phyloP scores from a whole-genome alignment of 2,113 vertebrate genomes.

The Lampris megalopsis region DNA sequence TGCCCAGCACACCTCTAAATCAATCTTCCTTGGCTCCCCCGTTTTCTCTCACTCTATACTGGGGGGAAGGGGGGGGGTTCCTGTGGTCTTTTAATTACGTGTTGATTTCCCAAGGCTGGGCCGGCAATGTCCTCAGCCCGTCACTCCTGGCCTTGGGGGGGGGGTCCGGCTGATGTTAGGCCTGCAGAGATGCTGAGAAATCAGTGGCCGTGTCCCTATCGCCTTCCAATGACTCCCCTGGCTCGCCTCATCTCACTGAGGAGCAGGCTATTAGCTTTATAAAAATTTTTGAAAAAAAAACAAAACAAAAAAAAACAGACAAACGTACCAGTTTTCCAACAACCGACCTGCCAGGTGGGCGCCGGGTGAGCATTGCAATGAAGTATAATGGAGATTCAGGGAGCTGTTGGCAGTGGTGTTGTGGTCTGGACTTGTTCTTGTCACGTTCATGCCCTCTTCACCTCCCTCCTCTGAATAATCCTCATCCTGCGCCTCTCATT shows the following conservation, averaged over 20 bases:
- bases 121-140: slow-evolving; percentile 21
- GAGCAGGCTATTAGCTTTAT: background rate
- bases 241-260: background rate
- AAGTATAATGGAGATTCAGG: no score
- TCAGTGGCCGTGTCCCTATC: slow-evolving; percentile 33
- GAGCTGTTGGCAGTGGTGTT: no score
- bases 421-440: no score
- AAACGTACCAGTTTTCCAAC: background rate
- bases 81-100: slow-evolving; percentile 64
- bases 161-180: slow-evolving; percentile 41
- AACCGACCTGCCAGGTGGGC: background rate
- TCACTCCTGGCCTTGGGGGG: slow-evolving; percentile 53
- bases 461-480: no score
- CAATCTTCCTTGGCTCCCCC: background rate
- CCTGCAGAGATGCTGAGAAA: slow-evolving; percentile 25
- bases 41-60: slow-evolving; percentile 29
- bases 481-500: no score
- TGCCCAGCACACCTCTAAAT: no score
- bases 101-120: slow-evolving; percentile 64
- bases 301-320: background rate
- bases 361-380: no score
- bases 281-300: background rate
- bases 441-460: no score
- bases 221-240: background rate
- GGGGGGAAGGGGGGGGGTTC: background rate